Conservation (phyloP, 2,888 invertebrate genomes). For the Aquatica leii region DNA sequence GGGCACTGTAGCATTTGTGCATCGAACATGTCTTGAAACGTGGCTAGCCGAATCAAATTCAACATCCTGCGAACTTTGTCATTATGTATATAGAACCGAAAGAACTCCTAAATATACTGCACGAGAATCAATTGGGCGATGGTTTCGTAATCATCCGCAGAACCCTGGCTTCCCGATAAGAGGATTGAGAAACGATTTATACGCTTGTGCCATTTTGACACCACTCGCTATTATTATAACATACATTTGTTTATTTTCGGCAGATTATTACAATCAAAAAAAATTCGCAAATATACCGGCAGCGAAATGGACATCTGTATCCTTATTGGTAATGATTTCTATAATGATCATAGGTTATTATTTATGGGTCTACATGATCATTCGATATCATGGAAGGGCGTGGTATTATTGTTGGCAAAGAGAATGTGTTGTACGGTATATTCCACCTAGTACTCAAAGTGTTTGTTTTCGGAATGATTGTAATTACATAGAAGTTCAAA, state of each 20-base stretch:
- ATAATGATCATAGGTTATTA: slow-evolving; percentile 64
- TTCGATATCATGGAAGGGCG: slow-evolving; percentile 62
- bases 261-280: slow-evolving; percentile 62
- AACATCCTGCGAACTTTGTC: slow-evolving; percentile 77
- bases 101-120: slow-evolving; percentile 70
- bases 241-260: slow-evolving; percentile 63
- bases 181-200: slow-evolving; percentile 62
- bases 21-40: slow-evolving; percentile 75
- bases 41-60: slow-evolving; percentile 80
- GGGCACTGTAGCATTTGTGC: slow-evolving; percentile 78
- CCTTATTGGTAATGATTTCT: slow-evolving; percentile 61
- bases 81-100: slow-evolving; percentile 70
- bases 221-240: slow-evolving; percentile 65
- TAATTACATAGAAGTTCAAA: slow-evolving; percentile 9
- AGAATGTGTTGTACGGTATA: slow-evolving; percentile 62
- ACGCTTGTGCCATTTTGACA: slow-evolving; percentile 66
- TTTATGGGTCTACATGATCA: slow-evolving; percentile 63
- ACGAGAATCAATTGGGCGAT: slow-evolving; percentile 66
- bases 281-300: slow-evolving; percentile 61
- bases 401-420: slow-evolving; percentile 68
- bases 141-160: slow-evolving; percentile 61
- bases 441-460: slow-evolving; percentile 48
- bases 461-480: slow-evolving; percentile 22
- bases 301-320: slow-evolving; percentile 62
- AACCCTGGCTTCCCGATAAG: slow-evolving; percentile 52